phyloP scores from a whole-genome alignment of 23 tunicate species.

The Styela clava region DNA sequence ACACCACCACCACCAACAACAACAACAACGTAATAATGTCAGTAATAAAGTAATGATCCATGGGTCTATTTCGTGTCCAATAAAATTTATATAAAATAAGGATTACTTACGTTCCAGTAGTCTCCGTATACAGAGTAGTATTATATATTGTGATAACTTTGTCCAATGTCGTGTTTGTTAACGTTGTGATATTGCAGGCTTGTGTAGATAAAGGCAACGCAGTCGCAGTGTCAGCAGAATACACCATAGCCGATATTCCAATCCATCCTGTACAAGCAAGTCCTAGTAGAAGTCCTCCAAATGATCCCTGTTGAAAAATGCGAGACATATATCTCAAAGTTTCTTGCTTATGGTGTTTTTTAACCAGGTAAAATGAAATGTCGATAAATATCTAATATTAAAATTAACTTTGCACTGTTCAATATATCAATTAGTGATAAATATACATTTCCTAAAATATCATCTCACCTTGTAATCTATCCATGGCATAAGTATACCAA shows the following conservation, averaged over 20 bases:
- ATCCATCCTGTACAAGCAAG: background rate
- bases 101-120: background rate
- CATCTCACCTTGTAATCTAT: background rate
- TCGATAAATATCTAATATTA: no score
- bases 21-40: no score
- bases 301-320: background rate
- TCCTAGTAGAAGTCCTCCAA: background rate
- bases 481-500: background rate
- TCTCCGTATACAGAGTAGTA: background rate
- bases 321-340: no score
- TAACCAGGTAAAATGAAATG: no score
- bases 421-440: no score
- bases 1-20: no score
- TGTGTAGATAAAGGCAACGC: background rate
- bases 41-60: no score
- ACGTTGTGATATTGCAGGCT: background rate
- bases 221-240: background rate
- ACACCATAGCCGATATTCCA: background rate
- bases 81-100: no score
- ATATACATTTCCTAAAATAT: no score
- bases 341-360: no score
- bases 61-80: background rate
- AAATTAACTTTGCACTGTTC: no score
- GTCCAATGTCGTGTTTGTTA: background rate
- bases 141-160: background rate